phyloP scores from a whole-genome alignment of 1,140 invertebrate species.

The Oreohelix idahoensis region DNA sequence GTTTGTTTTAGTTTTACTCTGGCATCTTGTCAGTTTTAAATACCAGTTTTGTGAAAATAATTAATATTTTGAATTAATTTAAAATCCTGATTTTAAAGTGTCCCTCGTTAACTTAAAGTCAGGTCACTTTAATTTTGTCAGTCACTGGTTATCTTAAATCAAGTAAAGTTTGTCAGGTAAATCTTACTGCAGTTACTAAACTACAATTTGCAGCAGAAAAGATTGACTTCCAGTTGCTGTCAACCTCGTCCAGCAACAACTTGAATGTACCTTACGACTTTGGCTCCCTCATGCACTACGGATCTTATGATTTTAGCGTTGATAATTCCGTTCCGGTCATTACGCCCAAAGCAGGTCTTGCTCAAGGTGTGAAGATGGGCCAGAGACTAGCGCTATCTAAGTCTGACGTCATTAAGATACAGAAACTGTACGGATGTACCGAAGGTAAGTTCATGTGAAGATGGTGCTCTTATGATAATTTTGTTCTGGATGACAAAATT shows the following conservation, averaged over 20 bases:
- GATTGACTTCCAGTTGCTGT: slow-evolving; percentile 59
- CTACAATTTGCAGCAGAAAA: slow-evolving; percentile 52
- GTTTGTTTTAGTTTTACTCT: too few species aligned
- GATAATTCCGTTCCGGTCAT: slow-evolving; percentile 75
- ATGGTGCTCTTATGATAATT: too few species aligned
- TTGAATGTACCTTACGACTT: slow-evolving; percentile 89
- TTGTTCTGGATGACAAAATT: too few species aligned
- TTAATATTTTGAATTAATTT: too few species aligned
- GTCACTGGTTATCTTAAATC: too few species aligned
- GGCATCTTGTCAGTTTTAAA: too few species aligned
- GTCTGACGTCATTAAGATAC: slow-evolving; percentile 74
- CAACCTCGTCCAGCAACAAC: slow-evolving; percentile 45
- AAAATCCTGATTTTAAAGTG: too few species aligned
- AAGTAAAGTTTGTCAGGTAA: too few species aligned
- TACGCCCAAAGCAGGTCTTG: slow-evolving; percentile 61
- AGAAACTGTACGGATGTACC: slow-evolving; percentile 73
- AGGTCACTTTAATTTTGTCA: too few species aligned
- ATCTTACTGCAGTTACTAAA: too few species aligned
- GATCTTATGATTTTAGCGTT: slow-evolving; percentile 89
- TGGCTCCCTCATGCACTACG: slow-evolving; percentile 94
- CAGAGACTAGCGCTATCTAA: slow-evolving; percentile 73
- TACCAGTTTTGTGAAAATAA: too few species aligned
- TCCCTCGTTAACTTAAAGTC: too few species aligned
- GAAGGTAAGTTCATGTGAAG: slow-evolving; percentile 39
- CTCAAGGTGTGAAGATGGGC: slow-evolving; percentile 67